Evolutionary conservation across 1,140 invertebrate species (phyloP).

Genomic region (Onthophagus taurus): DNA sequence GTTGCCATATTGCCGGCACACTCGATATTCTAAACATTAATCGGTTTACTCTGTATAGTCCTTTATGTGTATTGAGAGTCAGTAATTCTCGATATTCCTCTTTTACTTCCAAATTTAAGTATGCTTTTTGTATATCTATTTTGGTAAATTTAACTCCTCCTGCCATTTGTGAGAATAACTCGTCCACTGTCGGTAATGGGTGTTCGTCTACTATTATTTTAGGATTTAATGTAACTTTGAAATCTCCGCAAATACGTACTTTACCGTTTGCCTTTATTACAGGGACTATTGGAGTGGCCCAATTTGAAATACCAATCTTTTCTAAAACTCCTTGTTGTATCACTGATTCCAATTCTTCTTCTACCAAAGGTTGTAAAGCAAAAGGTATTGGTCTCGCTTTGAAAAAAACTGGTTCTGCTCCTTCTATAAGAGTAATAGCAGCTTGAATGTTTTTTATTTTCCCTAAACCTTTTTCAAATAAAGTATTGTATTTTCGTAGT

Average conservation of each 20-base stretch:
- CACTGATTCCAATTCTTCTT: slow-evolving; percentile 21
- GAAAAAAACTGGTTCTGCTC: slow-evolving; percentile 16
- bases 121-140: slow-evolving; percentile 25
- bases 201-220: slow-evolving; percentile 25
- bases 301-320: slow-evolving; percentile 17
- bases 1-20: slow-evolving; percentile 2
- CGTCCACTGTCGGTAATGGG: slow-evolving; percentile 30
- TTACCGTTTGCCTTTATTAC: slow-evolving; percentile 28
- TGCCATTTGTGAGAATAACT: slow-evolving; percentile 26
- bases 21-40: slow-evolving; percentile 4
- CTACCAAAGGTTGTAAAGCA: slow-evolving; percentile 22
- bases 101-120: slow-evolving; percentile 11
- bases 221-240: slow-evolving; percentile 36
- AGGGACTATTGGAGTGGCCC: slow-evolving; percentile 20
- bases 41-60: slow-evolving; percentile 1
- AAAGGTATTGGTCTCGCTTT: slow-evolving; percentile 25
- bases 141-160: slow-evolving; percentile 26
- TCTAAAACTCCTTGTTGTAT: slow-evolving; percentile 16
- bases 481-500: slow-evolving; percentile 6
- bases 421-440: background rate
- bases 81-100: slow-evolving; percentile 2
- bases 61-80: slow-evolving; percentile 6
- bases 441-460: slow-evolving; percentile 3
- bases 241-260: slow-evolving; percentile 15
- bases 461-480: slow-evolving; percentile 3